Percentiles rank a stretch among this genome's conserved stretches.
These are phyloP conservation scores for Anthophora plumipes DNA, from an alignment of 2,888 invertebrate genomes.

Conservation along the genomic window DNA sequence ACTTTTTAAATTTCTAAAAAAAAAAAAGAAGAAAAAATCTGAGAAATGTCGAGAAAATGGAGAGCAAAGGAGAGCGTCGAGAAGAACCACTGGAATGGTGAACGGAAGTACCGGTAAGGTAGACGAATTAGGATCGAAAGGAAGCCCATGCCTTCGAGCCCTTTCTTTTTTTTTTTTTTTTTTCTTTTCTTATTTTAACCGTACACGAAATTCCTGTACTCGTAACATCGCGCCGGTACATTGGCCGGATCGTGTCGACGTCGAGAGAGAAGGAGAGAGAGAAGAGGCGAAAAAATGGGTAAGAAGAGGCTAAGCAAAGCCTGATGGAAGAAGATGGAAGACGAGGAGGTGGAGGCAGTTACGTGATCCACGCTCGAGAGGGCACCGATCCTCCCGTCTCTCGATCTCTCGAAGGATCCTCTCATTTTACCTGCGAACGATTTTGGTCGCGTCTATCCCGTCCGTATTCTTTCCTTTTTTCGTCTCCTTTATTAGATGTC, in stretches of 20 bases:
- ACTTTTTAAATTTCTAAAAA: neutral
- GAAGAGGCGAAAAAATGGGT: slow-evolving; percentile 39
- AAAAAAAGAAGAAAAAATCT: neutral
- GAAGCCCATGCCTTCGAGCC: slow-evolving; percentile 60
- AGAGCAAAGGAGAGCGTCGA: slow-evolving; percentile 23
- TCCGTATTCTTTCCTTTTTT: slow-evolving; percentile 26
- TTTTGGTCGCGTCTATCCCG: slow-evolving; percentile 57
- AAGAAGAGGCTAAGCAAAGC: slow-evolving; percentile 46
- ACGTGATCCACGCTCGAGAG: slow-evolving; percentile 81
- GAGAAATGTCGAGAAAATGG: neutral
- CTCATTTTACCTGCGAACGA: slow-evolving; percentile 65
- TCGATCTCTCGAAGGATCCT: slow-evolving; percentile 54
- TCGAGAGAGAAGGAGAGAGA: slow-evolving; percentile 61
- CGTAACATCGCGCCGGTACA: slow-evolving; percentile 72
- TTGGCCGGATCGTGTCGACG: slow-evolving; percentile 67
- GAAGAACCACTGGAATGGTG: slow-evolving; percentile 53
- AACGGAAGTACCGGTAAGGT: slow-evolving; percentile 73
- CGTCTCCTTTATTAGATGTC: slow-evolving; percentile 42
- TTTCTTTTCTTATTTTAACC: neutral
- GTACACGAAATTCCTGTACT: slow-evolving; percentile 75
- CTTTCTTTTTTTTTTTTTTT: slow-evolving; percentile 31
- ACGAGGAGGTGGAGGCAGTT: slow-evolving; percentile 68
- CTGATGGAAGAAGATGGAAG: slow-evolving; percentile 38
- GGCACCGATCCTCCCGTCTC: slow-evolving; percentile 73
- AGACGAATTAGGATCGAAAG: slow-evolving; percentile 72